Percentiles rank a stretch among this genome's conserved stretches.
These are phyloP conservation scores for Dolomedes plantarius DNA, from an alignment of 2,888 invertebrate species.

Conservation along the genomic window DNA sequence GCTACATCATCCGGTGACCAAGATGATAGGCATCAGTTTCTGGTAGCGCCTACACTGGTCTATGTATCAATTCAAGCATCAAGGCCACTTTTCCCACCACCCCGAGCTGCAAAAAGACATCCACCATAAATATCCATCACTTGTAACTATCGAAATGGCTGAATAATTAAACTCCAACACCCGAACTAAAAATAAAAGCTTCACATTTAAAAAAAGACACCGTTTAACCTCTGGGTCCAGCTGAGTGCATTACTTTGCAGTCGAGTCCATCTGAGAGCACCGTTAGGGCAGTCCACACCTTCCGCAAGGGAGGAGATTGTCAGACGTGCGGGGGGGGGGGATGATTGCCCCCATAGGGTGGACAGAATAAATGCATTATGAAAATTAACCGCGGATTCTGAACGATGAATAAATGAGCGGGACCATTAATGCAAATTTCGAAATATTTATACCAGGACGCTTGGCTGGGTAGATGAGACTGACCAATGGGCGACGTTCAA, in stretches of 20 bases:
- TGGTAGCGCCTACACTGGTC: background rate
- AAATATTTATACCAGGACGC: constrained; percentile 65
- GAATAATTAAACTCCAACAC: constrained; percentile 67
- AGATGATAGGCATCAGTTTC: background rate
- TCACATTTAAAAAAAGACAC: constrained; percentile 2
- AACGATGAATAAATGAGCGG: constrained; percentile 59
- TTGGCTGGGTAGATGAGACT: constrained; percentile 53
- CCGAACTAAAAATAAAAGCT: constrained; percentile 52
- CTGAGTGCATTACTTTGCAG: constrained; percentile 54
- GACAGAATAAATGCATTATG: constrained; percentile 70
- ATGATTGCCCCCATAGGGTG: constrained; percentile 19
- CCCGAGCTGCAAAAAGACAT: constrained; percentile 14
- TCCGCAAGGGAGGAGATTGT: constrained; percentile 52
- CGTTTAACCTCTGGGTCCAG: constrained; percentile 33
- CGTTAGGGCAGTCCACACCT: constrained; percentile 28
- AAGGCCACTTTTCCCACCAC: constrained; percentile 14
- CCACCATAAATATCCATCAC: constrained; percentile 47
- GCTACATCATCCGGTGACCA: background rate
- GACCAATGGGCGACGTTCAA: constrained; percentile 63
- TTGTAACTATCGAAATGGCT: constrained; percentile 56
- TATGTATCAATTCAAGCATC: background rate
- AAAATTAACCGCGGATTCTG: constrained; percentile 69
- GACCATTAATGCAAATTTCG: constrained; percentile 69
- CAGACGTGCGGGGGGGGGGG: constrained; percentile 13
- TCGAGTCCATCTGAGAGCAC: constrained; percentile 20